A percentile compares a stretch with the other conserved stretches of the same genome.
Conservation (phyloP, 2,888 invertebrate species). For the Atherix ibis region DNA sequence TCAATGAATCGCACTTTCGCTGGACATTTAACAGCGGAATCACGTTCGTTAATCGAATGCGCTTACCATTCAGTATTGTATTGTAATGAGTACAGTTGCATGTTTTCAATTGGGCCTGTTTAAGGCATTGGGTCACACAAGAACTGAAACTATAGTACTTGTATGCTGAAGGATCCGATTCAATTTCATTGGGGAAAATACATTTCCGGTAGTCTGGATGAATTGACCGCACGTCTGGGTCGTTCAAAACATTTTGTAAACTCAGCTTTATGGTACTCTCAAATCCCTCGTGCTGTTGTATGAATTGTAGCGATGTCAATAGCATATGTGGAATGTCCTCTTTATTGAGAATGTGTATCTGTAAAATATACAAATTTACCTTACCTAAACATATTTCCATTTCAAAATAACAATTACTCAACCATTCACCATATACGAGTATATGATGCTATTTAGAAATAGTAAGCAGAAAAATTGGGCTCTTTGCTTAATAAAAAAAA, state of each 20-base stretch:
- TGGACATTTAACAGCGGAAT: too few species aligned
- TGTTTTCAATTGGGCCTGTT: constrained; percentile 38
- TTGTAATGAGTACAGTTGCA: constrained; percentile 53
- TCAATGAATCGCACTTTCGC: too few species aligned
- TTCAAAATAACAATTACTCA: too few species aligned
- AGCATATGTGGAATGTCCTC: constrained; percentile 25
- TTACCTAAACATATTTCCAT: too few species aligned
- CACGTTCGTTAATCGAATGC: too few species aligned
- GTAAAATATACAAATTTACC: too few species aligned
- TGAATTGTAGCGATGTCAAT: constrained; percentile 12
- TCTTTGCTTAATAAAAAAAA: too few species aligned
- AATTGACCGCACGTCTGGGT: constrained; percentile 42
- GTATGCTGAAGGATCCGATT: constrained; percentile 40
- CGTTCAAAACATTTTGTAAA: constrained; percentile 46
- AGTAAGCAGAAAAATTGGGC: too few species aligned
- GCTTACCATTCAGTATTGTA: constrained; percentile 41
- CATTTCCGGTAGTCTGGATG: constrained; percentile 47
- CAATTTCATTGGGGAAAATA: constrained; percentile 47
- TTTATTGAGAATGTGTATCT: constrained; percentile 21
- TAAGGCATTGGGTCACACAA: constrained; percentile 52
- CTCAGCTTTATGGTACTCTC: constrained; percentile 16
- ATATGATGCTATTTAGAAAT: too few species aligned
- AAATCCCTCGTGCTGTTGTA: constrained; percentile 6
- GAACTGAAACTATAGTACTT: constrained; percentile 54
- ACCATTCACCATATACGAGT: too few species aligned